phyloP scores from a whole-genome alignment of 1,140 invertebrate genomes.

The Apis mellifera region DNA sequence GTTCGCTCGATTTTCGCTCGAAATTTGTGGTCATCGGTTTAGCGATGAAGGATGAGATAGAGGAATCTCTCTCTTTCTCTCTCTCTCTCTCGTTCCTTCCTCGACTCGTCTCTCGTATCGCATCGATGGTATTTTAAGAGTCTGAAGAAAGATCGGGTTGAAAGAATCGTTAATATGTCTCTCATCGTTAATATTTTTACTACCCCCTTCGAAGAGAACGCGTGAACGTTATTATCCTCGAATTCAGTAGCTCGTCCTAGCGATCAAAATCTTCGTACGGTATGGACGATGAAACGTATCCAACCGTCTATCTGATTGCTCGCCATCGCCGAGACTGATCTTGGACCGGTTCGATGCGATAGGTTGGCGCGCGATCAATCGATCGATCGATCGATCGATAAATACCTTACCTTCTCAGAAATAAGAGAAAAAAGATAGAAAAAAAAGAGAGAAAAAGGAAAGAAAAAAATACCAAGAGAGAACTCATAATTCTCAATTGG shows the following conservation, averaged over 20 bases:
- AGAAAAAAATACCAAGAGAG: background rate
- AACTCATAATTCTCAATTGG: background rate
- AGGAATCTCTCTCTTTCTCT: background rate
- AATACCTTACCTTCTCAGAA: slow-evolving; percentile 35
- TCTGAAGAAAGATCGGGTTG: background rate
- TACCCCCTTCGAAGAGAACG: too few relatives aligned
- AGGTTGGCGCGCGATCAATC: slow-evolving; percentile 38
- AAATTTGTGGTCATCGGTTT: slow-evolving; percentile 20
- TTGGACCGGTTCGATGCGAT: slow-evolving; percentile 24
- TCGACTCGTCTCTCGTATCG: background rate
- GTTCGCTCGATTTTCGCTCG: slow-evolving; percentile 10
- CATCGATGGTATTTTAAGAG: background rate
- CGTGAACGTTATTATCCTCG: background rate
- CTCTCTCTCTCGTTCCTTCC: background rate
- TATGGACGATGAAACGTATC: slow-evolving; percentile 49
- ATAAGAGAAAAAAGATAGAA: background rate
- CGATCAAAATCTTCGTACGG: slow-evolving; percentile 36
- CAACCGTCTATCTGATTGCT: slow-evolving; percentile 42
- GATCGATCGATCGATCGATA: slow-evolving; percentile 33
- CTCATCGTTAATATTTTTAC: background rate
- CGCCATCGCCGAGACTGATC: slow-evolving; percentile 9
- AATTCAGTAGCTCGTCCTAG: slow-evolving; percentile 46
- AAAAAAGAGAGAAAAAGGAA: background rate
- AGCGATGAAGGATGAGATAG: background rate
- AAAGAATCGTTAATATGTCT: background rate